These are phyloP conservation scores for Taenaris catops DNA, from an alignment of 2,888 invertebrate species.

Conservation along the genomic window DNA sequence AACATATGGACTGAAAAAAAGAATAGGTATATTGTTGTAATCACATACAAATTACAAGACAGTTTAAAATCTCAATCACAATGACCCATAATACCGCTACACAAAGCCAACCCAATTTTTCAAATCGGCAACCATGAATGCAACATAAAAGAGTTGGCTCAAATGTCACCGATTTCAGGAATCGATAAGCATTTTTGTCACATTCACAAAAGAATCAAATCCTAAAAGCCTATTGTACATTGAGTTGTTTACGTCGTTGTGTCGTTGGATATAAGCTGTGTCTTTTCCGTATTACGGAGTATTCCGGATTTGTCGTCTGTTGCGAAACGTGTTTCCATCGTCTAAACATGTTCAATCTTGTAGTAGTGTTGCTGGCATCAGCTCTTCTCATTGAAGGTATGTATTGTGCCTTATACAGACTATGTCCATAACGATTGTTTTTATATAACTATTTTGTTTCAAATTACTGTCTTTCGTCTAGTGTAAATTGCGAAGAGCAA, in stretches of 20 bases:
- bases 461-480: too few species aligned
- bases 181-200: slow-evolving; percentile 13
- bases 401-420: slow-evolving; percentile 6
- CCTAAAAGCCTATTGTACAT: slow-evolving; percentile 12
- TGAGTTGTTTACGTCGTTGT: slow-evolving; percentile 15
- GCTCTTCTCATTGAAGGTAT: slow-evolving; percentile 18
- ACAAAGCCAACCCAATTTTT: too few species aligned
- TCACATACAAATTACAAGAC: too few species aligned
- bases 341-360: slow-evolving; percentile 14
- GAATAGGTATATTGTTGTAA: too few species aligned
- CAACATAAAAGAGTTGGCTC: neutral
- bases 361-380: slow-evolving; percentile 11
- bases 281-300: slow-evolving; percentile 13
- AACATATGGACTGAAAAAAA: too few species aligned
- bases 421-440: too few species aligned
- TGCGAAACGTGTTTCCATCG: slow-evolving; percentile 13
- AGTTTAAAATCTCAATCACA: too few species aligned
- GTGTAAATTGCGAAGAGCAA: too few species aligned
- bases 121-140: too few species aligned
- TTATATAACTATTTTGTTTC: too few species aligned
- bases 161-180: slow-evolving; percentile 7
- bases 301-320: slow-evolving; percentile 21
- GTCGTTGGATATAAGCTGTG: slow-evolving; percentile 24
- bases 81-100: too few species aligned
- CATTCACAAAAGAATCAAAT: slow-evolving; percentile 20